A percentile compares a stretch with the other conserved stretches of the same genome.
Evolutionary conservation across 2,888 invertebrate genomes (phyloP).

Genomic region (Andrena camellia): DNA sequence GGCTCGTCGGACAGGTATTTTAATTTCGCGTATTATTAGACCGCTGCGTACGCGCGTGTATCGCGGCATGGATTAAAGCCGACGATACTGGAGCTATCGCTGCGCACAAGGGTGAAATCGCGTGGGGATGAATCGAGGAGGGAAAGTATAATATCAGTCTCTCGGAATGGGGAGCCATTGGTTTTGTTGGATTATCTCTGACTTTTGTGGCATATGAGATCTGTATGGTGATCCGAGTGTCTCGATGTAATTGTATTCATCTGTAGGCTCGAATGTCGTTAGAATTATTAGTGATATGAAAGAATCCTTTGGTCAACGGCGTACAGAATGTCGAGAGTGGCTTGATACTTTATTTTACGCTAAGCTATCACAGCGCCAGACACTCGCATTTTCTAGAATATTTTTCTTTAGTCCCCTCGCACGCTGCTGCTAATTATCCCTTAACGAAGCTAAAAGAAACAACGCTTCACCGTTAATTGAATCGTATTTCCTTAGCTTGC

Average conservation of each 20-base stretch:
- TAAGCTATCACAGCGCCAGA: constrained; percentile 17
- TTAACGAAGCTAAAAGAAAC: constrained; percentile 42
- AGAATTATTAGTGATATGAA: neutral
- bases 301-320: neutral
- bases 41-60: neutral
- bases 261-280: neutral
- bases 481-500: constrained; percentile 18
- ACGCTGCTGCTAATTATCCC: constrained; percentile 27
- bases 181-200: neutral
- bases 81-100: neutral
- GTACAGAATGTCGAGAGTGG: neutral
- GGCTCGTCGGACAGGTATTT: constrained; percentile 1
- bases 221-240: neutral
- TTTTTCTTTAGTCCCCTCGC: neutral
- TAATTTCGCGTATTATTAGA: constrained; percentile 29
- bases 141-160: neutral
- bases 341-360: neutral
- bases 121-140: neutral
- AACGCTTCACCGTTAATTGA: constrained; percentile 49
- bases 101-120: neutral
- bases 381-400: neutral
- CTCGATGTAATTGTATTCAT: neutral
- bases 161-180: neutral
- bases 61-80: neutral
- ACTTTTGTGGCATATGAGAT: neutral